Conservation (phyloP, 2,113 vertebrate species). For the Calidris pygmaea region DNA sequence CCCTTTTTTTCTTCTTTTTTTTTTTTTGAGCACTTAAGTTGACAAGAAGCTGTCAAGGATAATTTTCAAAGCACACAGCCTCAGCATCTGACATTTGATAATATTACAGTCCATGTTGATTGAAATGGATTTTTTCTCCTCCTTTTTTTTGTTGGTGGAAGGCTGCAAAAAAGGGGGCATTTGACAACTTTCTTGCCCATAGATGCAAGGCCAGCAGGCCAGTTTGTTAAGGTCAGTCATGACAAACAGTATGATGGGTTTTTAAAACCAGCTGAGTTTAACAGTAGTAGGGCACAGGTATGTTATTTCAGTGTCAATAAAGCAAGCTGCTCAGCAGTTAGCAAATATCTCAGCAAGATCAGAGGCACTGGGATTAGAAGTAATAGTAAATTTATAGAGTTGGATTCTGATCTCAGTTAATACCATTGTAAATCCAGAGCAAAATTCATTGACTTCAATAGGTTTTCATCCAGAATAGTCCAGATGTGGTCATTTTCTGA, state of each 20-base stretch:
- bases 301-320: conserved; percentile 71
- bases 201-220: conserved; percentile 85
- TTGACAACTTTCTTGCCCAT: conserved; percentile 88
- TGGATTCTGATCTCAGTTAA: conserved; percentile 37
- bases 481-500: background rate
- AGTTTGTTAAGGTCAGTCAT: conserved; percentile 76
- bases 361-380: background rate
- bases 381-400: conserved; percentile 39
- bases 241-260: conserved; percentile 81
- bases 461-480: conserved; percentile 21
- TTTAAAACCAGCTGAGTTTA: conserved; percentile 74
- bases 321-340: conserved; percentile 52
- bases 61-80: conserved; percentile 92
- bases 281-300: conserved; percentile 53
- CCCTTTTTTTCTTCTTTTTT: conserved; percentile 65
- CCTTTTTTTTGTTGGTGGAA: background rate
- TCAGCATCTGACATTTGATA: conserved; percentile 99
- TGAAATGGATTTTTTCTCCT: conserved; percentile 96
- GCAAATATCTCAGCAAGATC: conserved; percentile 43
- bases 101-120: conserved; percentile 98
- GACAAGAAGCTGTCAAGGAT: conserved; percentile 98
- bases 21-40: conserved; percentile 92
- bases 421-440: background rate
- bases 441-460: conserved; percentile 6
- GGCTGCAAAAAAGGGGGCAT: conserved; percentile 66